Evolutionary conservation across 1,140 invertebrate species (phyloP).

Genomic region (Hyles euphorbiae): DNA sequence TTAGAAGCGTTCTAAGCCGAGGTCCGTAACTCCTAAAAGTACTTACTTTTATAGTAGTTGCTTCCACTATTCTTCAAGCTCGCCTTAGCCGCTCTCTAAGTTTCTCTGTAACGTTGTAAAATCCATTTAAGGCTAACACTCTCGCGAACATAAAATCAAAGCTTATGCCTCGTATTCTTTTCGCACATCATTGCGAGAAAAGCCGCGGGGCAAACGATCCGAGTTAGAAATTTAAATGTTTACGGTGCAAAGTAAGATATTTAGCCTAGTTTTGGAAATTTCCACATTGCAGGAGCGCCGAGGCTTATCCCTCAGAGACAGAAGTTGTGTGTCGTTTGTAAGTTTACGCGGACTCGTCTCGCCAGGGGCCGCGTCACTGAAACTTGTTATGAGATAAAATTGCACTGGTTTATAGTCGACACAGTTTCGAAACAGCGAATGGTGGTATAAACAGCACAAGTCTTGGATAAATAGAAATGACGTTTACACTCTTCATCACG

Average conservation of each 20-base stretch:
- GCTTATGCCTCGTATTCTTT: background rate
- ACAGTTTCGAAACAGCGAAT: conserved; percentile 19
- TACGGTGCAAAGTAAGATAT: background rate
- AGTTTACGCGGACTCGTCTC: conserved; percentile 23
- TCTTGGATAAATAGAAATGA: background rate
- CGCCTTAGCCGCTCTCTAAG: background rate
- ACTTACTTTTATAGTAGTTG: no score
- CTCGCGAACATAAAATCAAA: background rate
- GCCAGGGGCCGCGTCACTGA: conserved; percentile 21
- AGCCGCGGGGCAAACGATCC: background rate
- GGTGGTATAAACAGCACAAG: conserved; percentile 1
- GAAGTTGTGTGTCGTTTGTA: conserved; percentile 26
- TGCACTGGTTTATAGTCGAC: conserved; percentile 23
- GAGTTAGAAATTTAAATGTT: background rate
- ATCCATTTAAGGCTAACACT: background rate
- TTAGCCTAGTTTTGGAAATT: conserved; percentile 15
- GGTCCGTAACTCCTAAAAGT: no score
- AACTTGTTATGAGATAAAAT: conserved; percentile 35
- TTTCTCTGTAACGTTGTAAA: background rate
- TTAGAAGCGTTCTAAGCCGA: no score
- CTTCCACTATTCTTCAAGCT: background rate
- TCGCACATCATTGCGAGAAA: background rate
- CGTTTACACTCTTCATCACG: no score
- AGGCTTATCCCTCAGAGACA: conserved; percentile 20
- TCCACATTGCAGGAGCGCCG: conserved; percentile 4